A percentile compares a stretch with the other conserved stretches of the same genome.
Evolutionary conservation across 2,113 vertebrate species (phyloP).

Genomic region (Limnothrissa miodon): DNA sequence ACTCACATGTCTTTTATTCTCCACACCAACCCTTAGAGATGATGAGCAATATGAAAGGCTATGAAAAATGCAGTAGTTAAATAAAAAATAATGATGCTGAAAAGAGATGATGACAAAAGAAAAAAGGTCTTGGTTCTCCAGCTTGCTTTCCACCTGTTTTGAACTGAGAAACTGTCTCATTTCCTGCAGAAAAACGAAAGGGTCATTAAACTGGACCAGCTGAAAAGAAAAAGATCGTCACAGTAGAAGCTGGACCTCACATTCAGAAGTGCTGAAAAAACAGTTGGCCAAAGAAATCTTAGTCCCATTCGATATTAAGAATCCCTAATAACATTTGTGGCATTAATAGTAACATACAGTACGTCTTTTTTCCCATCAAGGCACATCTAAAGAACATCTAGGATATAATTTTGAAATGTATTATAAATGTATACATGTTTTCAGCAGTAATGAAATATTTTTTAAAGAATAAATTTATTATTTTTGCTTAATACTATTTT

Average conservation of each 20-base stretch:
- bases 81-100: neutral
- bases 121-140: neutral
- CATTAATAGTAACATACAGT: neutral
- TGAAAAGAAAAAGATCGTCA: neutral
- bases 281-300: neutral
- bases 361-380: no score
- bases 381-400: no score
- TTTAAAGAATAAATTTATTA: neutral
- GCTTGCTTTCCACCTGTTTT: conserved; percentile 1
- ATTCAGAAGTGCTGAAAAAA: neutral
- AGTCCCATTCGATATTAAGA: neutral
- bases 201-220: neutral
- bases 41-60: neutral
- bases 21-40: neutral
- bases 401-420: no score
- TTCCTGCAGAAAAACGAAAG: neutral
- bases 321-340: neutral
- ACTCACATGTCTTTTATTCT: neutral
- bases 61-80: conserved; percentile 10
- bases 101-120: neutral
- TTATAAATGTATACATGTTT: no score
- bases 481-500: neutral
- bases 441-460: neutral
- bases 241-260: neutral
- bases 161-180: neutral